Evolutionary conservation across 2,797 vertebrate species (phyloP).

Genomic region (Choloepus didactylus): DNA sequence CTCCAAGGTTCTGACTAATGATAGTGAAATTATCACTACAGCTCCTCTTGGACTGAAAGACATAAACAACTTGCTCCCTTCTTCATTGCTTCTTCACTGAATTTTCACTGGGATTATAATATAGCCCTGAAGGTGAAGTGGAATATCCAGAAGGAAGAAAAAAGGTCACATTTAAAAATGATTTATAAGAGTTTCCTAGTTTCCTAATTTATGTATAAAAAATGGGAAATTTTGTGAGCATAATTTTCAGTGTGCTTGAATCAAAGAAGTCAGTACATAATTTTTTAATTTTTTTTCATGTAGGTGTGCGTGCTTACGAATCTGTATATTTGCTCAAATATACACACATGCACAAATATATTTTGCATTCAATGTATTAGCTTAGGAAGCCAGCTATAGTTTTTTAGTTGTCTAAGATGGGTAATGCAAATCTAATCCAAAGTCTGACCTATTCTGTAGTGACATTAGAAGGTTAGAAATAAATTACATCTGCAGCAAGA

Average conservation of each 20-base stretch:
- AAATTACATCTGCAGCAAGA: not conserved
- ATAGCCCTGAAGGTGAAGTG: not conserved
- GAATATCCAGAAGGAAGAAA: slow-evolving; percentile 18
- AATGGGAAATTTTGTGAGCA: not conserved
- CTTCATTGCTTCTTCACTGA: not conserved
- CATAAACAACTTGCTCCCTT: not conserved
- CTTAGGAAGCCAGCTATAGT: not conserved
- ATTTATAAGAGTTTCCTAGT: not conserved
- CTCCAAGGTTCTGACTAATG: not conserved
- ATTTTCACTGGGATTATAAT: not conserved
- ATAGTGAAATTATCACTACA: not conserved
- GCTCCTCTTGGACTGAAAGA: not conserved
- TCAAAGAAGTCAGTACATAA: not conserved
- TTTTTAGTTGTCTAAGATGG: not conserved
- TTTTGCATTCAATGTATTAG: not conserved
- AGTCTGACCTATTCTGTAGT: not conserved
- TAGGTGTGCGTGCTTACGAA: not conserved
- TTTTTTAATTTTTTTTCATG: not conserved
- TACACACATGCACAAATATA: not conserved
- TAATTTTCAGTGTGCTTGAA: not conserved
- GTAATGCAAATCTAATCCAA: not conserved
- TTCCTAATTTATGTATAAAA: not conserved
- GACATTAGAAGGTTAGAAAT: not conserved
- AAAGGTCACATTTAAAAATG: not conserved
- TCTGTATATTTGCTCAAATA: not conserved